Conservation (phyloP, 2,888 invertebrate genomes). For the Colostygia pectinataria region DNA sequence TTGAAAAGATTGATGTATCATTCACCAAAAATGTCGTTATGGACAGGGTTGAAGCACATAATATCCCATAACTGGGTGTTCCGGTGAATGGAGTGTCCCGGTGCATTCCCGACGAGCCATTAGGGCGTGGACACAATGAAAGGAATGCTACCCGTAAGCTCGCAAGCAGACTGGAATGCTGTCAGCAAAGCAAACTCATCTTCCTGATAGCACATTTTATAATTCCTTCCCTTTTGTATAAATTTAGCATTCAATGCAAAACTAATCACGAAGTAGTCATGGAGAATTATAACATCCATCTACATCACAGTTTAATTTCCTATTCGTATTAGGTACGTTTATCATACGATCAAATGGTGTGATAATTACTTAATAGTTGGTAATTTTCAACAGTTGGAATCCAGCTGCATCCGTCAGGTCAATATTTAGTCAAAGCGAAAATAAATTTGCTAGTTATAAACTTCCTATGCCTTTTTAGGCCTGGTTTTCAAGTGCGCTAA, state of each 20-base stretch:
- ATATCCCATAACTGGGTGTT: constrained; percentile 48
- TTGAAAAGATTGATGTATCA: constrained; percentile 36
- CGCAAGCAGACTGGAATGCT: constrained; percentile 60
- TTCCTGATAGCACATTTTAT: constrained; percentile 44
- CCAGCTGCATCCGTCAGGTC: constrained; percentile 23
- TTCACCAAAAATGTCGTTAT: constrained; percentile 38
- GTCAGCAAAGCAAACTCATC: constrained; percentile 58
- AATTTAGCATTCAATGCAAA: constrained; percentile 27
- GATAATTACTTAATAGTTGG: constrained; percentile 40
- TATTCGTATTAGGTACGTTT: constrained; percentile 34
- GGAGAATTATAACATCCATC: constrained; percentile 24
- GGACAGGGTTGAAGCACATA: constrained; percentile 35
- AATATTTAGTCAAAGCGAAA: constrained; percentile 20
- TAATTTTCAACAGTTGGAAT: constrained; percentile 23
- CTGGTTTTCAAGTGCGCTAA: too few species aligned
- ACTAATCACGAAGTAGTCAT: constrained; percentile 13
- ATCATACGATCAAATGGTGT: constrained; percentile 33
- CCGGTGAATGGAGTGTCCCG: constrained; percentile 53
- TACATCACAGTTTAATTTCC: constrained; percentile 40
- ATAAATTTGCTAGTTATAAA: constrained; percentile 27
- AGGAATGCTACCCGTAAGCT: constrained; percentile 52
- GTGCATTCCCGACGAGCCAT: constrained; percentile 58
- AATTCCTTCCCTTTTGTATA: constrained; percentile 8
- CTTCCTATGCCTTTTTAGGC: too few species aligned
- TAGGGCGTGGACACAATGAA: constrained; percentile 57